These are phyloP conservation scores for Cremastinae sp. DNA, from an alignment of 2,888 invertebrate genomes.

Conservation along the genomic window DNA sequence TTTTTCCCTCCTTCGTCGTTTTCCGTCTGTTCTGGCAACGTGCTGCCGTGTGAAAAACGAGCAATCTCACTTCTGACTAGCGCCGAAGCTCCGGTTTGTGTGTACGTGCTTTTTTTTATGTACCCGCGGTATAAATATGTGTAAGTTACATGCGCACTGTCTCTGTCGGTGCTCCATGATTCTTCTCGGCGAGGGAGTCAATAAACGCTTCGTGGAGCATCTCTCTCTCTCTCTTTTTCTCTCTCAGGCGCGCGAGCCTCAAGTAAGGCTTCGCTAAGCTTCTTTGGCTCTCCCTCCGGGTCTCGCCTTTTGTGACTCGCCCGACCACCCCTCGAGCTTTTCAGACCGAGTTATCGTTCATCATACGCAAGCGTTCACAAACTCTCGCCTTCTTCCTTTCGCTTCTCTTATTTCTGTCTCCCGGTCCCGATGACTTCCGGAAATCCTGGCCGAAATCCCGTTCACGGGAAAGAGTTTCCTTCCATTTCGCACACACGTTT, in stretches of 20 bases:
- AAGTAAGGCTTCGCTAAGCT: constrained; percentile 51
- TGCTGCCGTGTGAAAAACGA: constrained; percentile 6
- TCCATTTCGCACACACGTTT: not conserved
- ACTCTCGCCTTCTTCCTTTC: constrained; percentile 5
- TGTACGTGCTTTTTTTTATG: not conserved
- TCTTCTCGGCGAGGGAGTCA: constrained; percentile 32
- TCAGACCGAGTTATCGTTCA: constrained; percentile 39
- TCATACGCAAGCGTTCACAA: not conserved
- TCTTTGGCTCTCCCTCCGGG: constrained; percentile 38
- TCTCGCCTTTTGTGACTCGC: constrained; percentile 41
- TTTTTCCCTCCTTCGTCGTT: no score
- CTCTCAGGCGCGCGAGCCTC: constrained; percentile 25
- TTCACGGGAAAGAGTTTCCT: not conserved
- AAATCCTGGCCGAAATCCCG: constrained; percentile 5
- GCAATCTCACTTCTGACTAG: constrained; percentile 40
- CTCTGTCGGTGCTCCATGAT: constrained; percentile 29
- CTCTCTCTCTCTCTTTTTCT: constrained; percentile 14
- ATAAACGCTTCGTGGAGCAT: constrained; percentile 52
- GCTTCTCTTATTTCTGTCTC: not conserved
- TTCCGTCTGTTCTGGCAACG: not conserved
- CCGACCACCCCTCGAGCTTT: constrained; percentile 3
- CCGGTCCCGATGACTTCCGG: constrained; percentile 24
- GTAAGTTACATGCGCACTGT: not conserved
- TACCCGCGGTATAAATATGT: not conserved
- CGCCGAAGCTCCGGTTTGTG: constrained; percentile 29